Evolutionary conservation across 2,113 vertebrate species (phyloP).

Genomic region (Ellobius talpinus): DNA sequence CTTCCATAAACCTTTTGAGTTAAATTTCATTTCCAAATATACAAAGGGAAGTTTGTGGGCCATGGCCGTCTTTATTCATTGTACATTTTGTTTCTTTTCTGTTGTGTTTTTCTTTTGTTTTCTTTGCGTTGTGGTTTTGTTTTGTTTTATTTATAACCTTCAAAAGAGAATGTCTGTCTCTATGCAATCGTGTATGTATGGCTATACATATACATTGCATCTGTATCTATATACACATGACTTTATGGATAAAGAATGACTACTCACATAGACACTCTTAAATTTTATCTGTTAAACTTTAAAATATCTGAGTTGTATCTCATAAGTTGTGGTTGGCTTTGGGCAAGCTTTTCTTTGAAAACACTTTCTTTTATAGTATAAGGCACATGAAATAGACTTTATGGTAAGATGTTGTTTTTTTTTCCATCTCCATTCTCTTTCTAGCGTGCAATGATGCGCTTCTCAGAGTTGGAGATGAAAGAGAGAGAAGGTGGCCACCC

Average conservation of each 20-base stretch:
- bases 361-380: slow-evolving; percentile 88
- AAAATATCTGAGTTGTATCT: slow-evolving; percentile 84
- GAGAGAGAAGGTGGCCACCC: slow-evolving; percentile 93
- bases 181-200: slow-evolving; percentile 82
- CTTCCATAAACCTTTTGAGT: slow-evolving; percentile 93
- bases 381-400: slow-evolving; percentile 85
- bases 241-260: slow-evolving; percentile 81
- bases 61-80: slow-evolving; percentile 91
- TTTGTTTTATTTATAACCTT: slow-evolving; percentile 84
- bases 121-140: slow-evolving; percentile 85
- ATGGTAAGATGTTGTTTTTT: slow-evolving; percentile 82
- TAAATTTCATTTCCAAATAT: slow-evolving; percentile 92
- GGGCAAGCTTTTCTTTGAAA: slow-evolving; percentile 86
- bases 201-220: slow-evolving; percentile 73
- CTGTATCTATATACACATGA: slow-evolving; percentile 66
- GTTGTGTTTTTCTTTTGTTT: slow-evolving; percentile 82
- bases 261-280: slow-evolving; percentile 84
- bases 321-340: slow-evolving; percentile 86
- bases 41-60: slow-evolving; percentile 92
- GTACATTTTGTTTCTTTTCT: slow-evolving; percentile 84
- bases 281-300: slow-evolving; percentile 76
- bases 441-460: slow-evolving; percentile 97
- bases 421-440: slow-evolving; percentile 91
- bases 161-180: slow-evolving; percentile 84
- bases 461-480: slow-evolving; percentile 98